Conservation (phyloP, 2,888 invertebrate species). For the Leucozona laternaria region DNA sequence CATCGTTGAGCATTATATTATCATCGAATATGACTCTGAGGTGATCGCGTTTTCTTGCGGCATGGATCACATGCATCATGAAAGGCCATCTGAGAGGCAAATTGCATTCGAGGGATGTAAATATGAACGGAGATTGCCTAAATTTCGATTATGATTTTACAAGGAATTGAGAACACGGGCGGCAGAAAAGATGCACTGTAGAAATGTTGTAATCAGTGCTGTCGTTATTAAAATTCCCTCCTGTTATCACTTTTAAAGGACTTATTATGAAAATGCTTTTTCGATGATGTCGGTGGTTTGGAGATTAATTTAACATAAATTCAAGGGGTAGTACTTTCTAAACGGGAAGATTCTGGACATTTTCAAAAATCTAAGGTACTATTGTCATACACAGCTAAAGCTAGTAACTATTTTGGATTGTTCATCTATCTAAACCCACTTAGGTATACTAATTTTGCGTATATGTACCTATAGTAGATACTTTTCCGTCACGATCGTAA, state of each 20-base stretch:
- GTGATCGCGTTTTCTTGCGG: conserved; percentile 74
- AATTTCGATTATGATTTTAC: conserved; percentile 42
- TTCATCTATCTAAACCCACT: background rate
- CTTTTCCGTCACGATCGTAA: conserved; percentile 28
- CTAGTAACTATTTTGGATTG: background rate
- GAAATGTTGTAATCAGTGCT: conserved; percentile 10
- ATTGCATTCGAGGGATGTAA: conserved; percentile 71
- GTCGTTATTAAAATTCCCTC: background rate
- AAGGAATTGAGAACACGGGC: conserved; percentile 17
- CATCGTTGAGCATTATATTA: conserved; percentile 7
- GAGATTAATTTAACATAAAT: too few relatives aligned
- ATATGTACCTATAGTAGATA: background rate
- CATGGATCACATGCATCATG: conserved; percentile 43
- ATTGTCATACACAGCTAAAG: background rate
- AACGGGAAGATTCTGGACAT: too few relatives aligned
- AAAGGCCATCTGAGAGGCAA: conserved; percentile 62
- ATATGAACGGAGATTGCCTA: conserved; percentile 58
- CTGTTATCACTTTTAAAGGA: background rate
- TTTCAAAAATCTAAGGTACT: background rate
- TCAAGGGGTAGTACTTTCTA: too few relatives aligned
- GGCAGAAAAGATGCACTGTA: background rate
- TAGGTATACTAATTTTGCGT: conserved; percentile 35
- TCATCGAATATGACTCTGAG: conserved; percentile 64
- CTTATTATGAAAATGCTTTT: too few relatives aligned
- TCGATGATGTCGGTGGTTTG: too few relatives aligned